Percentiles rank a stretch among this genome's conserved stretches.
Evolutionary conservation across 2,113 vertebrate genomes (phyloP).

Genomic region (Phyllostomus discolor): DNA sequence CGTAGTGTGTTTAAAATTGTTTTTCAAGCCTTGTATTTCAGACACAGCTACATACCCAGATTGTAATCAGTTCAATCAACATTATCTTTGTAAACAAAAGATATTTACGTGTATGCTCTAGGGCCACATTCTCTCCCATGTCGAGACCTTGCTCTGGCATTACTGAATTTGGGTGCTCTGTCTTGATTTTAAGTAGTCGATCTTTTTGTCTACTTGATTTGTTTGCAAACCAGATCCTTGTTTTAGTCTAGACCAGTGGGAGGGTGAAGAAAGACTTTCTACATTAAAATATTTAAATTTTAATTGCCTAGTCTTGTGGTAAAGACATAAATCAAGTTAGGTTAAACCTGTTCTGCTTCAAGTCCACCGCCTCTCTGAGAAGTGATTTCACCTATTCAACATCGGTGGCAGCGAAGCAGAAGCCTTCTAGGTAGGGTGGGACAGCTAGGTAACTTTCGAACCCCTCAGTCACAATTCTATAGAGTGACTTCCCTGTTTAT

Average conservation of each 20-base stretch:
- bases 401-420: background rate
- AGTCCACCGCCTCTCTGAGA: background rate
- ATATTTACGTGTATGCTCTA: background rate
- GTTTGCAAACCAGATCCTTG: background rate
- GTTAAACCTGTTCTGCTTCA: constrained; percentile 12
- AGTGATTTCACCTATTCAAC: background rate
- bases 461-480: background rate
- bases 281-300: background rate
- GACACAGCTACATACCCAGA: background rate
- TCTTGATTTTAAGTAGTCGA: background rate
- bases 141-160: background rate
- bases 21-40: constrained; percentile 18
- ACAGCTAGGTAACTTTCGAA: background rate
- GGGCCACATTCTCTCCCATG: background rate
- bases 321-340: background rate
- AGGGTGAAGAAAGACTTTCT: background rate
- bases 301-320: background rate
- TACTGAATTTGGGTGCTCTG: background rate
- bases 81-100: constrained; percentile 13
- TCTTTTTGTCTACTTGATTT: background rate
- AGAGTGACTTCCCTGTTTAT: background rate
- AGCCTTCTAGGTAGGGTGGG: background rate
- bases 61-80: constrained; percentile 1
- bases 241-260: background rate
- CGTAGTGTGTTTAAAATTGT: background rate